Evolutionary conservation across 1,140 invertebrate genomes (phyloP), one percentile per base, ranked within the genome.

Genomic region (Steinernema feltiae): DNA sequence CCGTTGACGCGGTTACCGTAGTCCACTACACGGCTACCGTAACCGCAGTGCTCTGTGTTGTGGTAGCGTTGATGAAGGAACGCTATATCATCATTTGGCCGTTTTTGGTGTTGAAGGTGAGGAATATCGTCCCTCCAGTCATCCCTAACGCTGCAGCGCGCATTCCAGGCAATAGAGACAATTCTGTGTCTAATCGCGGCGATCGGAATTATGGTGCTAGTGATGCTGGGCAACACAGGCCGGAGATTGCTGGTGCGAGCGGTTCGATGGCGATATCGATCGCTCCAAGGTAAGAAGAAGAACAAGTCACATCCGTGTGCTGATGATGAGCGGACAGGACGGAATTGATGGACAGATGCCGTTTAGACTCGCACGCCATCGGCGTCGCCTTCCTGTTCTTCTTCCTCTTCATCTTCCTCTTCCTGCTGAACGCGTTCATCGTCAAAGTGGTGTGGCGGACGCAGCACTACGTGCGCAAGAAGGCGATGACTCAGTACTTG

Each of bases 401-500:
- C 53, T 63, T 63, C 53, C 12, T 63, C 53, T 63, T 63, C 53
- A 27, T 63, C 53, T 63, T 63, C 24, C 53, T 63, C 53, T 63
- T 63, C 53, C 12, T 63, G 2, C 53, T 63, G 12, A 63, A 63
- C 53, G 53, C 53, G 12, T 27, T 63, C 53, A 63, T 63, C 53
- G 53, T 63, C 53, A 63, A 12, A 3, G 53, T 63, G 12, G 24
- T 63, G 7, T 27, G 24, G 7, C 15, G 24, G 12, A 63, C 7
- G 7, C 53, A 63, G 24, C 53, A 63, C 12, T 63, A 63, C 53
- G 53, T 63, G 12, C 53, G 24, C 12, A 63, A 63, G 24, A 63
- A 63, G 53, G 24, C 53, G 53, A 63, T 63, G 53, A 63, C 53
- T 7, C 53, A 63, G 53, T 63, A 63, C 24, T 21, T 63, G 7